Evolutionary conservation across 2,888 invertebrate species (phyloP).

Genomic region (Chaetoderma sp.): DNA sequence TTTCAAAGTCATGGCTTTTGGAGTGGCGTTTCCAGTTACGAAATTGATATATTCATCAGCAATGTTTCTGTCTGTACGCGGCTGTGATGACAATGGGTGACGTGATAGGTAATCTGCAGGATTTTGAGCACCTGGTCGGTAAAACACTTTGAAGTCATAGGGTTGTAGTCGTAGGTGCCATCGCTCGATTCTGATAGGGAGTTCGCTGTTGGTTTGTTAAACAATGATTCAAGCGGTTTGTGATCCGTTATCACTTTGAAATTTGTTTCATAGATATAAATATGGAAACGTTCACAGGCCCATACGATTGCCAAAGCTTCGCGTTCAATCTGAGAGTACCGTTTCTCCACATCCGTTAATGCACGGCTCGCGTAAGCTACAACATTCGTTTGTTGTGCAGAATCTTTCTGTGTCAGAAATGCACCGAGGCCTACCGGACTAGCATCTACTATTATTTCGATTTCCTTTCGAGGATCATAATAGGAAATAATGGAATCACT

Average conservation of each 20-base stretch:
- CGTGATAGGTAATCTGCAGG: too few relatives aligned
- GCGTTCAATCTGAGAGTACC: constrained; percentile 23
- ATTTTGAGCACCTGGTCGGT: too few relatives aligned
- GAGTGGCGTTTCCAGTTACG: background rate
- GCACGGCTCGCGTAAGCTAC: constrained; percentile 16
- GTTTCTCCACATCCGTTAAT: constrained; percentile 16
- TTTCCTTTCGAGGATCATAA: constrained; percentile 1
- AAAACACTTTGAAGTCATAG: constrained; percentile 10
- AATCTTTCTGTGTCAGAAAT: constrained; percentile 10
- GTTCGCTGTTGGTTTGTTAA: constrained; percentile 23
- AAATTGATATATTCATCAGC: constrained; percentile 8
- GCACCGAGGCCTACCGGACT: constrained; percentile 16
- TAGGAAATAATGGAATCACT: constrained; percentile 8
- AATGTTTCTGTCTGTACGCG: background rate
- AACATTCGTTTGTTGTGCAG: constrained; percentile 4
- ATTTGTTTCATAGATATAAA: constrained; percentile 3
- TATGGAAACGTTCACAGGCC: constrained; percentile 9
- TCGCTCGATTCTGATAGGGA: constrained; percentile 22
- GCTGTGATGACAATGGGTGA: too few relatives aligned
- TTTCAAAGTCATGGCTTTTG: background rate
- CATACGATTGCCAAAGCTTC: constrained; percentile 22
- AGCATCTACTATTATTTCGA: too few relatives aligned
- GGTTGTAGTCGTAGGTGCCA: constrained; percentile 17
- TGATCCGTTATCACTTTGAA: constrained; percentile 22
- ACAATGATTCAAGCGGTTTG: constrained; percentile 20